These are phyloP conservation scores for Tragelaphus buxtoni DNA, from an alignment of 2,113 vertebrate species.

Conservation along the genomic window DNA sequence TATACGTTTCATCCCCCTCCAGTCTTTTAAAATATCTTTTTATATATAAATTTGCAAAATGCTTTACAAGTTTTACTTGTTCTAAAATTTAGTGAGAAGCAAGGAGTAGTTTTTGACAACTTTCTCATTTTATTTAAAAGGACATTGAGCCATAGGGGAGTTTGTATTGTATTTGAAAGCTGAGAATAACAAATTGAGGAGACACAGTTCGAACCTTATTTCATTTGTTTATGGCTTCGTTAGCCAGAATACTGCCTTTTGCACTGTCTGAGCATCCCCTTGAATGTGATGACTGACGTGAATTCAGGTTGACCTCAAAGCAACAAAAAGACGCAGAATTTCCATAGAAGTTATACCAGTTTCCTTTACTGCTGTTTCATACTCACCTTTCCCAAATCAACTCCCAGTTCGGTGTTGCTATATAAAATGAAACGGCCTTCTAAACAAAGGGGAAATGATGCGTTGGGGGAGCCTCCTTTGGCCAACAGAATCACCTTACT, in stretches of 20 bases:
- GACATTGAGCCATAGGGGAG: constrained; percentile 4
- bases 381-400: neutral
- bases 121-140: constrained; percentile 49
- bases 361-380: neutral
- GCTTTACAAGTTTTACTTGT: constrained; percentile 40
- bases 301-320: neutral
- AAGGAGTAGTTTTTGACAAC: neutral
- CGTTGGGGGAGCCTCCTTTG: neutral
- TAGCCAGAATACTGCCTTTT: neutral
- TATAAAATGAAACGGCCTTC: neutral
- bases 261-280: neutral
- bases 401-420: neutral
- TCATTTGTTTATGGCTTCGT: neutral
- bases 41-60: neutral
- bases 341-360: neutral
- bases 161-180: neutral
- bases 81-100: constrained; percentile 13
- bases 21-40: neutral
- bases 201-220: neutral
- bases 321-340: neutral
- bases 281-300: neutral
- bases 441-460: neutral
- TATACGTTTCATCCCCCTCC: neutral
- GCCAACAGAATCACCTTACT: neutral
- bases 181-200: neutral